Base-by-base conservation (phyloP, 2,113 vertebrate species). In the Varanus salvator region DNA sequence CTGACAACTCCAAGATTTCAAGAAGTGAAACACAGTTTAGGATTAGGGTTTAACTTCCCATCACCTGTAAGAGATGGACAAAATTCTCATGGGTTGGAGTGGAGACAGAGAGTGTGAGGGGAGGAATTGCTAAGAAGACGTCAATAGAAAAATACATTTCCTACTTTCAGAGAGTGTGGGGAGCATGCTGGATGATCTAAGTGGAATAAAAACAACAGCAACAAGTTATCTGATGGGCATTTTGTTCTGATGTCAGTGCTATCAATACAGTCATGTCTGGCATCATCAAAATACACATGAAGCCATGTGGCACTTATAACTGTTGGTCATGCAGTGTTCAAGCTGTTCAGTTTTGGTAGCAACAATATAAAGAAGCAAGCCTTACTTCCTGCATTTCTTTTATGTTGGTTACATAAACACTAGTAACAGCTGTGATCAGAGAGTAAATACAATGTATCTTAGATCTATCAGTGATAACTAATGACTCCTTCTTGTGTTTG, bases 161-260 rank as follows among this genome's bases (percentile, higher is more conserved):
- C 83, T 91, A 75, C 44, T 87, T 86, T 34, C 87, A 48, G 34
- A 69, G 87, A 87, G 87, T 89, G 80, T 91, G 88, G 66, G 21
- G 19, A 83, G 84, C 34, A 78, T 19, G 31, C 52, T 80, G 15
- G 60, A 76, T 83, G 44, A 86, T 92, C 89, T 21, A 85, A 78
- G 64, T 52, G 38, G 48, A 19, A 60, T 84, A 76, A 44, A 29
- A 72, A 80, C 14, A n/a, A 74, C n/a, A 31, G 17, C 77, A 25
- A 15, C 14, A 85, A 71, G 38, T n/a, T 4, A 23, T 44, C 83
- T 78, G 69, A 71, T 34, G 21, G 68, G 34, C 87, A 80, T 81
- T 88, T 44, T 25, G n/a, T 38, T 88, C 50, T 44, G 38, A 80
- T 38, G 66, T 54, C 87, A 71, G 4, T 44, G 7, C 64, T 88